Evolutionary conservation across 2,888 invertebrate species (phyloP).

Genomic region (Campoletis raptor): DNA sequence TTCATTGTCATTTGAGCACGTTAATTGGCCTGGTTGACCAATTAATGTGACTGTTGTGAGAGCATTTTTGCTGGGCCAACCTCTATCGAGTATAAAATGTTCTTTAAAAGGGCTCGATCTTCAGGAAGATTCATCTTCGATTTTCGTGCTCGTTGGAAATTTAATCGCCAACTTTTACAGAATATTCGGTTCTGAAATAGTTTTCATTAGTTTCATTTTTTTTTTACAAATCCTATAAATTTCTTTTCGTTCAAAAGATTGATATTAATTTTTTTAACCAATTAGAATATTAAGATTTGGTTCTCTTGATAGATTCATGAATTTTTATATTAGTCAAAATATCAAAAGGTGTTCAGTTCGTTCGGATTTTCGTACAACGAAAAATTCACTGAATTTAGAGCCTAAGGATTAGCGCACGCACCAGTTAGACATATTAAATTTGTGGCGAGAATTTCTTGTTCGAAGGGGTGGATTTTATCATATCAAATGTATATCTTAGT

Average conservation of each 20-base stretch:
- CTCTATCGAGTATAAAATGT: constrained; percentile 13
- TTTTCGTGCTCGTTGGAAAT: not conserved
- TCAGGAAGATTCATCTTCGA: not conserved
- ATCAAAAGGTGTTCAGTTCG: constrained; percentile 4
- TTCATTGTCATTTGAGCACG: constrained; percentile 78
- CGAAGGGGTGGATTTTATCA: constrained; percentile 37
- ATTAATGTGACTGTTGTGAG: constrained; percentile 71
- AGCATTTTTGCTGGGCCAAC: not conserved
- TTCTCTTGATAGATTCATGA: not conserved
- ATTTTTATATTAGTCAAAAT: constrained; percentile 31
- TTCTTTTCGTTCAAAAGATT: not conserved
- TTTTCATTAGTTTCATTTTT: not conserved
- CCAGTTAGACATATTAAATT: constrained; percentile 58
- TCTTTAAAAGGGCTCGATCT: not conserved
- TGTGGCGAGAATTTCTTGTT: constrained; percentile 35
- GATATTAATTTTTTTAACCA: not conserved
- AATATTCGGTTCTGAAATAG: not conserved
- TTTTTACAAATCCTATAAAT: not conserved
- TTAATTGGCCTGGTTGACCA: constrained; percentile 79
- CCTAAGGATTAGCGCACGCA: constrained; percentile 41
- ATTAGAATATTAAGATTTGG: not conserved
- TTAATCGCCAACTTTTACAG: not conserved
- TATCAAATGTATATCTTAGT: constrained; percentile 38
- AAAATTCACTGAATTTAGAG: constrained; percentile 53
- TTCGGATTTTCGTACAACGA: constrained; percentile 15